These are phyloP conservation scores for Apaloderma vittatum DNA, from an alignment of 2,113 vertebrate species.

Conservation along the genomic window DNA sequence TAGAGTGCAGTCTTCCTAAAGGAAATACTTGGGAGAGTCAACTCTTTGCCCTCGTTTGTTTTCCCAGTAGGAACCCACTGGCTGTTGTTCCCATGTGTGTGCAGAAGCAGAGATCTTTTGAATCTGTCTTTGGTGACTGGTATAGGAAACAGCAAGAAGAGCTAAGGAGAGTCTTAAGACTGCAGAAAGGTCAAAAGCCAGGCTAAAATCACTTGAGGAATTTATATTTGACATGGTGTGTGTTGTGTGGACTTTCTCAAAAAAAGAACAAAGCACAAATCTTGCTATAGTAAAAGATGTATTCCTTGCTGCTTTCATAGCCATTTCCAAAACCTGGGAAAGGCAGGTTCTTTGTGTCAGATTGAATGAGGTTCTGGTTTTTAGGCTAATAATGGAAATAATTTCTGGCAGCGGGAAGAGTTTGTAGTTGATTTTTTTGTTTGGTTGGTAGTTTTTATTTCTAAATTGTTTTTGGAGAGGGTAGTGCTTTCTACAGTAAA, in stretches of 20 bases:
- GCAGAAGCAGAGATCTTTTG: not conserved
- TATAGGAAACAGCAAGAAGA: not conserved
- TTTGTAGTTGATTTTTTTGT: not conserved
- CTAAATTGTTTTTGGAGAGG: not conserved
- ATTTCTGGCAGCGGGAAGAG: not conserved
- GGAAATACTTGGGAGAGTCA: not conserved
- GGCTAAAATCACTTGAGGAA: not conserved
- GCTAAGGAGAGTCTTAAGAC: not conserved
- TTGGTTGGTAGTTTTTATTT: not conserved
- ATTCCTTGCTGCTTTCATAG: not conserved
- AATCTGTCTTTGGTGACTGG: not conserved
- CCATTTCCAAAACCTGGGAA: not conserved
- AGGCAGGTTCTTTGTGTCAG: not conserved
- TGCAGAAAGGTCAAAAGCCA: slow-evolving; percentile 63
- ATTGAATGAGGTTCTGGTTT: not conserved
- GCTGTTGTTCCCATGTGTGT: not conserved
- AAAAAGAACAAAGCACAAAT: not conserved
- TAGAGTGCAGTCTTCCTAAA: not conserved
- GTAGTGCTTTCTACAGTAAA: not conserved
- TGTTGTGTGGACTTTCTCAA: not conserved
- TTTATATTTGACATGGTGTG: not conserved
- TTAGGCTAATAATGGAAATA: not conserved
- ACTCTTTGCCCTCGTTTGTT: not conserved
- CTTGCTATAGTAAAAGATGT: not conserved
- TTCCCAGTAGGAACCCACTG: not conserved